Percentiles rank a stretch among this genome's conserved stretches.
phyloP scores from a whole-genome alignment of 2,797 vertebrate genomes.

The Sebastolobus altivelis region DNA sequence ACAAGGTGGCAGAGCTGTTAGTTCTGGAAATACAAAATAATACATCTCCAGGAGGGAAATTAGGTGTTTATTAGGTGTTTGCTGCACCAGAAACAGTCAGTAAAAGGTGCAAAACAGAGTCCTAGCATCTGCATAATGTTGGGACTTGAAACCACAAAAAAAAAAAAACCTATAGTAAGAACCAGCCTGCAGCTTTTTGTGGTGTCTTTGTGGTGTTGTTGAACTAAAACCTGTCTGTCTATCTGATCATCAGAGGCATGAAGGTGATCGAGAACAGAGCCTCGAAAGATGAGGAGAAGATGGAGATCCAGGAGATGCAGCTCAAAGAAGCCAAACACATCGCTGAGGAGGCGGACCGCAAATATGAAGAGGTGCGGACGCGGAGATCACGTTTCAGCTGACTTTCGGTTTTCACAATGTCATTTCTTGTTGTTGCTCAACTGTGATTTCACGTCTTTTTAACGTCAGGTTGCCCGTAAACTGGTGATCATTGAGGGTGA shows the following conservation, averaged over 20 bases:
- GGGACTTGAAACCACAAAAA: neutral
- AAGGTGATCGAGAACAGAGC: slow-evolving; percentile 99
- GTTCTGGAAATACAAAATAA: neutral
- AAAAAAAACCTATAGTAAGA: neutral
- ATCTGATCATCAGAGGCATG: slow-evolving; percentile 89
- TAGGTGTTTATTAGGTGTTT: neutral
- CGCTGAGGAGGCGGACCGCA: slow-evolving; percentile 96
- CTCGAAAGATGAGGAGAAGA: slow-evolving; percentile 98
- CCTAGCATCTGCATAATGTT: neutral
- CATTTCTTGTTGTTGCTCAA: neutral
- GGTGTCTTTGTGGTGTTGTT: neutral
- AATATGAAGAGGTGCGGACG: slow-evolving; percentile 92
- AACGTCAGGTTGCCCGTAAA: slow-evolving; percentile 93
- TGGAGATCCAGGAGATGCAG: slow-evolving; percentile 98
- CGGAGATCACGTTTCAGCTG: neutral
- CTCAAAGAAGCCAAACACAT: slow-evolving; percentile 98
- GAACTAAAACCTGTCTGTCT: neutral
- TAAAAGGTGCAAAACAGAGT: neutral
- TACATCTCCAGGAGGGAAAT: neutral
- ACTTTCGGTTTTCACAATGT: neutral
- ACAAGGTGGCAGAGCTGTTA: neutral
- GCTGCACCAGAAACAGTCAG: neutral
- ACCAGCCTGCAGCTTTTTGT: neutral
- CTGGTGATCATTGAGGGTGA: slow-evolving; percentile 96
- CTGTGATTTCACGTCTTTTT: neutral